Percentiles rank a stretch among this genome's conserved stretches.
Conservation (phyloP, 2,888 invertebrate species). For the Aspidiotus rigidus region DNA sequence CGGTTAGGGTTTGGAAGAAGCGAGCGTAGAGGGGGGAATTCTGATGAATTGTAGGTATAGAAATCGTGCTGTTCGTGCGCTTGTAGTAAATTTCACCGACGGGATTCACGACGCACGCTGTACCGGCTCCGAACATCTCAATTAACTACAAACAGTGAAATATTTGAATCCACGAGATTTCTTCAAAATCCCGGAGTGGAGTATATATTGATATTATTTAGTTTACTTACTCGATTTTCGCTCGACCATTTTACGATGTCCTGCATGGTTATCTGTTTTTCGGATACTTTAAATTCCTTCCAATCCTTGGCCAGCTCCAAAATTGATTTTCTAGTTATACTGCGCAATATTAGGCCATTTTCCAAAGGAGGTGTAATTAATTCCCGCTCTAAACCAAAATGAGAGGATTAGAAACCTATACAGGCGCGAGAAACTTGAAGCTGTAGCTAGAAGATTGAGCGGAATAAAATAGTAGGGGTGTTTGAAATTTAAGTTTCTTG, state of each 20-base stretch:
- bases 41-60: constrained; percentile 64
- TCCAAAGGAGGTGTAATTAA: constrained; percentile 78
- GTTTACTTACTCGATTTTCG: constrained; percentile 60
- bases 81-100: constrained; percentile 72
- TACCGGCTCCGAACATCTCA: constrained; percentile 97
- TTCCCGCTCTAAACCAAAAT: constrained; percentile 66
- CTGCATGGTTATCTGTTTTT: constrained; percentile 74
- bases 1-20: constrained; percentile 64
- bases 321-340: constrained; percentile 83
- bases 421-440: neutral
- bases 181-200: neutral
- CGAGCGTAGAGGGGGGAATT: constrained; percentile 64
- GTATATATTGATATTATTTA: neutral
- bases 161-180: too few relatives aligned
- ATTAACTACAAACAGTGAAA: constrained; percentile 54
- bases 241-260: constrained; percentile 62
- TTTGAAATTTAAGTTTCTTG: too few relatives aligned
- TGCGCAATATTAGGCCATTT: constrained; percentile 88
- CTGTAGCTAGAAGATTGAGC: neutral
- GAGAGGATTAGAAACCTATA: neutral
- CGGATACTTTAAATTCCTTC: constrained; percentile 75
- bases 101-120: constrained; percentile 90
- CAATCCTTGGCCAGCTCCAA: constrained; percentile 69
- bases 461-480: too few relatives aligned
- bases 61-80: constrained; percentile 51